Evolutionary conservation across 2,113 vertebrate genomes (phyloP).

Genomic region (Hystrix cristata): DNA sequence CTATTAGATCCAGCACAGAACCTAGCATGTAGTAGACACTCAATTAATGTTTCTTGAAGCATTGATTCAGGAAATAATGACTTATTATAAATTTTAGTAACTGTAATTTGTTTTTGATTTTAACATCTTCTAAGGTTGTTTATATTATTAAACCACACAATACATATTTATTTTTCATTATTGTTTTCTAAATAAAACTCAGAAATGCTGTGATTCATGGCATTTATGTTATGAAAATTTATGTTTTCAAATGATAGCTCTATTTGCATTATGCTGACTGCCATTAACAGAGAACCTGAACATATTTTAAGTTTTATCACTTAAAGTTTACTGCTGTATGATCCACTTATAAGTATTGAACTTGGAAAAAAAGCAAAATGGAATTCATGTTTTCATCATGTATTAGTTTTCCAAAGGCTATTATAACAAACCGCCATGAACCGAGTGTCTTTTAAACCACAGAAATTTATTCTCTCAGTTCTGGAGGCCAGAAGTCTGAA

Average conservation of each 20-base stretch:
- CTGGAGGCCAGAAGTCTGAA: not conserved
- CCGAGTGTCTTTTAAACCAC: not conserved
- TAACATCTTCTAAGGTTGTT: not conserved
- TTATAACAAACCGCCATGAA: not conserved
- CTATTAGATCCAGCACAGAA: not conserved
- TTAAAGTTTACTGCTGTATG: not conserved
- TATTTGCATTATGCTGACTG: not conserved
- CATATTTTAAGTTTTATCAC: not conserved
- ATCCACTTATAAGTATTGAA: not conserved
- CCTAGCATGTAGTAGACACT: not conserved
- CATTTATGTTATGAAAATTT: not conserved
- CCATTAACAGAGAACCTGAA: not conserved
- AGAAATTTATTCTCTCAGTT: not conserved
- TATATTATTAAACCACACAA: not conserved
- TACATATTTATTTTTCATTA: not conserved
- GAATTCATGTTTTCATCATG: not conserved
- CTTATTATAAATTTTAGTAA: not conserved
- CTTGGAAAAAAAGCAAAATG: not conserved
- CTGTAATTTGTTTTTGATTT: constrained; percentile 7
- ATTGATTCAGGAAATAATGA: not conserved
- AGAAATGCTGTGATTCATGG: not conserved
- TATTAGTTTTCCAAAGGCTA: not conserved
- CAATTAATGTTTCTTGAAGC: not conserved
- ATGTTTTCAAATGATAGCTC: not conserved
- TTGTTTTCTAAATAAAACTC: constrained; percentile 36